Percentiles rank a stretch among this genome's conserved stretches.
phyloP scores from a whole-genome alignment of 2,888 invertebrate species.

The Parnassius glacialis region DNA sequence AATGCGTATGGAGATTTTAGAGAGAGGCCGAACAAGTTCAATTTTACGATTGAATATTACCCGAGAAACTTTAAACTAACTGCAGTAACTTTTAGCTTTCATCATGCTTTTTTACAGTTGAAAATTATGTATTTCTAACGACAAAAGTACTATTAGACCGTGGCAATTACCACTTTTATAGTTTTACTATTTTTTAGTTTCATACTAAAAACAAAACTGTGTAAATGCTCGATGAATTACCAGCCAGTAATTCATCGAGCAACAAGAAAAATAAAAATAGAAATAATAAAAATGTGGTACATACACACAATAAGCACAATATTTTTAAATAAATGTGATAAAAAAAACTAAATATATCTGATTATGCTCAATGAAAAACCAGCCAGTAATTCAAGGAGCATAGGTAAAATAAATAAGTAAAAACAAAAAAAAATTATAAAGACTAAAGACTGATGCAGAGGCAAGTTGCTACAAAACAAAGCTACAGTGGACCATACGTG shows the following conservation, averaged over 20 bases:
- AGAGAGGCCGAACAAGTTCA: slow-evolving; percentile 18
- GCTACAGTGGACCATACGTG: too few relatives aligned
- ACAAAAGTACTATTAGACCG: too few relatives aligned
- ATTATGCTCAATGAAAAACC: slow-evolving; percentile 47
- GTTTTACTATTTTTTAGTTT: not conserved
- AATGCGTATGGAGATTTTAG: not conserved
- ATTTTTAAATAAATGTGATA: slow-evolving; percentile 4
- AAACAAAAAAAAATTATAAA: too few relatives aligned
- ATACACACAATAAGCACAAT: not conserved
- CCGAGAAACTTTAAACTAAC: slow-evolving; percentile 7
- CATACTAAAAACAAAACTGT: slow-evolving; percentile 3
- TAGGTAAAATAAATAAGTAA: slow-evolving; percentile 21
- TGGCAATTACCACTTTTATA: not conserved
- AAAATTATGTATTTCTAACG: too few relatives aligned
- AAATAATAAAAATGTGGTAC: too few relatives aligned
- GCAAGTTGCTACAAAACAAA: too few relatives aligned
- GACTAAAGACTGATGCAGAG: too few relatives aligned
- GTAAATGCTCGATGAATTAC: slow-evolving; percentile 46
- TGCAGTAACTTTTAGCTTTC: not conserved
- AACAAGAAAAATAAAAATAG: not conserved
- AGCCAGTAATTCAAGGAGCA: slow-evolving; percentile 54
- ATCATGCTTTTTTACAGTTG: not conserved
- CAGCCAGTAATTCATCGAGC: slow-evolving; percentile 53
- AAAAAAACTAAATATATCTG: slow-evolving; percentile 1
- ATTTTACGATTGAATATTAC: slow-evolving; percentile 22